Percentiles rank a stretch among this genome's conserved stretches.
Conservation (phyloP, 2,113 vertebrate species). For the Otocyon megalotis region DNA sequence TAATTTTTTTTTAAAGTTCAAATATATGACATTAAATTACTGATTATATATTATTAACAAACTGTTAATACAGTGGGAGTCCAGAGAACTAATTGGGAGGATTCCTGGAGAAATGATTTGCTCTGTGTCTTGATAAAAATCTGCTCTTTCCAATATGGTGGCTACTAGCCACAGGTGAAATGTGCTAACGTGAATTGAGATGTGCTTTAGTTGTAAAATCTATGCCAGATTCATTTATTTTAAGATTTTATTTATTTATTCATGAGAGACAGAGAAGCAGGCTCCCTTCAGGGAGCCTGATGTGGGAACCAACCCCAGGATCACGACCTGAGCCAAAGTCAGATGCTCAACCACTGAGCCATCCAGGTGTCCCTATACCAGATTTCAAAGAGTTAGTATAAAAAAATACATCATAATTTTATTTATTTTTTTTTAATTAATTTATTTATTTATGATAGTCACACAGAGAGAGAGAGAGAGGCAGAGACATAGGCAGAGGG, state of each 20-base stretch:
- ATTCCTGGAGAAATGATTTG: background rate
- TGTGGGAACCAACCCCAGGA: too few species aligned
- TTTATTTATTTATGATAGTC: too few species aligned
- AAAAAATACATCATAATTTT: background rate
- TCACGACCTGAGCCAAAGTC: too few species aligned
- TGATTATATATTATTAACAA: background rate
- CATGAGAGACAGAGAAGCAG: too few species aligned
- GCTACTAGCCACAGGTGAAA: background rate
- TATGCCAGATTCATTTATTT: background rate
- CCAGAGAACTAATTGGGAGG: background rate
- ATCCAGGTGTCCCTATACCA: background rate
- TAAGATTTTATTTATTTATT: too few species aligned
- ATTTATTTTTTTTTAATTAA: too few species aligned
- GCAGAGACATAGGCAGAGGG: too few species aligned
- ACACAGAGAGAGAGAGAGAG: too few species aligned
- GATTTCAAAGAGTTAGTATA: background rate
- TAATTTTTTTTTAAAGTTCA: background rate
- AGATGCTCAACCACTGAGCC: too few species aligned
- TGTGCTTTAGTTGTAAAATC: slow-evolving; percentile 19
- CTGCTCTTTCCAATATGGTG: background rate
- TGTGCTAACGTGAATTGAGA: background rate
- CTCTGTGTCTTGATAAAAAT: background rate
- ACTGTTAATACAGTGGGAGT: background rate
- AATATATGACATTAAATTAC: background rate
- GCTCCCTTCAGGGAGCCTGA: too few species aligned